These are phyloP conservation scores for Chaetodon auriga DNA, from an alignment of 2,113 vertebrate genomes.

Conservation along the genomic window DNA sequence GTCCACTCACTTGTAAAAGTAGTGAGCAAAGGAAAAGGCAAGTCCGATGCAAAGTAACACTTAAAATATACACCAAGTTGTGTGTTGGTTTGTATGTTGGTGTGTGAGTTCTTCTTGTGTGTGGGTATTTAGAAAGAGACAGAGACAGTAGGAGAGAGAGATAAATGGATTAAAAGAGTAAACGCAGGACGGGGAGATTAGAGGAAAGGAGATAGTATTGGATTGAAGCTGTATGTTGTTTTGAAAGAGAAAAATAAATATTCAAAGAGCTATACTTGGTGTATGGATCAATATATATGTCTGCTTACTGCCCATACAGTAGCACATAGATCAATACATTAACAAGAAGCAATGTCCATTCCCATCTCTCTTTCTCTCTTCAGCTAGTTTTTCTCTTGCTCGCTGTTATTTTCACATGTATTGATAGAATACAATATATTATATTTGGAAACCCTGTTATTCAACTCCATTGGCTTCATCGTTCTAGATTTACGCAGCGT, in stretches of 20 bases:
- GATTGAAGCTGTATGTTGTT: slow-evolving; percentile 40
- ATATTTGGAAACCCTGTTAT: slow-evolving; percentile 50
- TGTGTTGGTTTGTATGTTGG: neutral
- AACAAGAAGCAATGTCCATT: slow-evolving; percentile 64
- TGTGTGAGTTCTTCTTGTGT: neutral
- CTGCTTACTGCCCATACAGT: slow-evolving; percentile 64
- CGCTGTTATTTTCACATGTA: slow-evolving; percentile 57
- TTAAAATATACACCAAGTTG: slow-evolving; percentile 8
- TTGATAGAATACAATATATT: slow-evolving; percentile 55
- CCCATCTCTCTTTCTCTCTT: slow-evolving; percentile 33
- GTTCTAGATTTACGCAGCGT: slow-evolving; percentile 55
- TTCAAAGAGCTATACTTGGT: slow-evolving; percentile 56
- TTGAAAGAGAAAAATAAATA: slow-evolving; percentile 61
- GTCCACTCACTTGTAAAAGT: slow-evolving; percentile 49
- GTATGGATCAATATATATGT: slow-evolving; percentile 63
- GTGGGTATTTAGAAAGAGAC: neutral
- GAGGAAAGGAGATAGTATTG: slow-evolving; percentile 29
- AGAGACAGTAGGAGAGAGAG: slow-evolving; percentile 3
- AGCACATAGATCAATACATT: slow-evolving; percentile 65
- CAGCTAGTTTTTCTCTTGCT: slow-evolving; percentile 38
- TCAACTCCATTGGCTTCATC: slow-evolving; percentile 52
- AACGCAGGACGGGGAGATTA: slow-evolving; percentile 24
- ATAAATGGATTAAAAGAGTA: slow-evolving; percentile 33
- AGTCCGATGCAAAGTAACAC: slow-evolving; percentile 11
- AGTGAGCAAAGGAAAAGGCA: slow-evolving; percentile 28